Percentiles rank a stretch among this genome's conserved stretches.
Evolutionary conservation across 1,140 invertebrate genomes (phyloP).

Genomic region (Drosophila arizonae): DNA sequence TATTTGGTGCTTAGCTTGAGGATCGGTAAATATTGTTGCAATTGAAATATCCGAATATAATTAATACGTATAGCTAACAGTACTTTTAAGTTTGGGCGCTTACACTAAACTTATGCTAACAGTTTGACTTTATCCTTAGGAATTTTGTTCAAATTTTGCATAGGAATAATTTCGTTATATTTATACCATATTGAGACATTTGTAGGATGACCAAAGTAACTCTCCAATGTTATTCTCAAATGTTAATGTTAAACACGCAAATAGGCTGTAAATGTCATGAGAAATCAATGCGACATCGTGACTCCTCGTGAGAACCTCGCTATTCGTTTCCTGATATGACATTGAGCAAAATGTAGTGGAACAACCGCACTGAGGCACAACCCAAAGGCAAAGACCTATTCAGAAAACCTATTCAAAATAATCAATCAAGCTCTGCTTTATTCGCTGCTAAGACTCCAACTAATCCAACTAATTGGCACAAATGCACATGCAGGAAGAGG

Average conservation of each 20-base stretch:
- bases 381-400: slow-evolving; percentile 45
- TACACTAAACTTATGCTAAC: slow-evolving; percentile 46
- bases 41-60: slow-evolving; percentile 14
- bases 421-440: slow-evolving; percentile 33
- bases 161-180: slow-evolving; percentile 48
- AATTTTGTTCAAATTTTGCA: slow-evolving; percentile 49
- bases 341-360: slow-evolving; percentile 48
- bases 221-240: slow-evolving; percentile 20
- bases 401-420: slow-evolving; percentile 8
- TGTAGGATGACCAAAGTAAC: slow-evolving; percentile 36
- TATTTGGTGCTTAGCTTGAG: slow-evolving; percentile 34
- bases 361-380: slow-evolving; percentile 57
- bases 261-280: not conserved
- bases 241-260: slow-evolving; percentile 13
- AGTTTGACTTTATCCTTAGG: slow-evolving; percentile 51
- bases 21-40: slow-evolving; percentile 22
- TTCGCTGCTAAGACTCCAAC: slow-evolving; percentile 23
- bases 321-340: slow-evolving; percentile 21
- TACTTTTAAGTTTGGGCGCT: slow-evolving; percentile 21
- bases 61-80: slow-evolving; percentile 32
- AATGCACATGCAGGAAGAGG: slow-evolving; percentile 24
- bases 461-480: slow-evolving; percentile 55
- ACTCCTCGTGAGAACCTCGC: not conserved
- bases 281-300: too few relatives aligned
- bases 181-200: slow-evolving; percentile 15